Base-by-base conservation (phyloP, 2,113 vertebrate species). In the Austrofundulus limnaeus region DNA sequence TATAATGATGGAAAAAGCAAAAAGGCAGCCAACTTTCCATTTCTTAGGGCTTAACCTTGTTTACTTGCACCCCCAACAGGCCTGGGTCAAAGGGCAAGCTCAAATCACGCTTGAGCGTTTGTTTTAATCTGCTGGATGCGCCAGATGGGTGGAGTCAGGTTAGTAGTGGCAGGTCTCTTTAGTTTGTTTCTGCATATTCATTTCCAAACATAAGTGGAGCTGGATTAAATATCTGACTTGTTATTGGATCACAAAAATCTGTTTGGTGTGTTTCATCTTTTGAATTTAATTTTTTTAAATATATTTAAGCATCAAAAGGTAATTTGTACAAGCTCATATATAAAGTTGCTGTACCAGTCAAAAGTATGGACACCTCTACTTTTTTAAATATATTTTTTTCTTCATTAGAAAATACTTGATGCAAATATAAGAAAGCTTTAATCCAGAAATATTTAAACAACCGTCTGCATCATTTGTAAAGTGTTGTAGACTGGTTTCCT, bases 51-150 rank as follows among this genome's bases (percentile, higher is more conserved):
- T 81, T 72, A 75, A 71, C 48, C 70, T 50, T 14, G 14, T 77
- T 77, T 71, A 38, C 14, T n/a, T 74, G 16, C 53, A 65, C 71
- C 48, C 51, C 73, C 74, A 70, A 60, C 64, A 78, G 75, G 28
- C 49, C 4, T 45, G 41, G 64, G 42, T 77, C 67, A 81, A 24
- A 70, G 61, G 70, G 68, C 70, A 81, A 84, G 76, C 65, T 37
- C 72, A 58, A 81, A 77, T 72, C 62, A 78, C 71, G 83, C 75
- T 60, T 15, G 58, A 52, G 77, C 55, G 75, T 83, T 81, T 78
- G 45, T 43, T 86, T 75, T 84, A 87, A 87, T 86, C 85, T 81
- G 37, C 61, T 65, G 56, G 71, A 49, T 6, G 23, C 62, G 59
- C 58, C 81, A 85, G 66, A 56, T 64, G 83, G 82, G 68, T 25